These are phyloP conservation scores for Pammene aurita DNA, from an alignment of 2,888 invertebrate genomes.

Conservation along the genomic window DNA sequence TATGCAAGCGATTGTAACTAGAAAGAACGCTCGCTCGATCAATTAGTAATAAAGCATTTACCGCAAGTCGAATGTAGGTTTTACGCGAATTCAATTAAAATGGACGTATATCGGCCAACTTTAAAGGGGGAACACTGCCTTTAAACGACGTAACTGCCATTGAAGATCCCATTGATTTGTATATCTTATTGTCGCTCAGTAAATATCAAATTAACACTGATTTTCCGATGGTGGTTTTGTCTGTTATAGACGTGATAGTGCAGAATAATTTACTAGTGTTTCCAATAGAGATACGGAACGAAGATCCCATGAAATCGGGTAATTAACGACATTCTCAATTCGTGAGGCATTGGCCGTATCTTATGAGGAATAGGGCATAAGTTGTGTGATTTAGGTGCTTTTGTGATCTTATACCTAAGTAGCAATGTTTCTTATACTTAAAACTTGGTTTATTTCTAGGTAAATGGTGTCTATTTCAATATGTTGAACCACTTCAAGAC, in stretches of 20 bases:
- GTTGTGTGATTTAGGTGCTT: not conserved
- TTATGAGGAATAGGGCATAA: slow-evolving; percentile 4
- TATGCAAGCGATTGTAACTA: not conserved
- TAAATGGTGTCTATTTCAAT: no score
- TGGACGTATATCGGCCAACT: slow-evolving; percentile 50
- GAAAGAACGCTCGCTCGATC: slow-evolving; percentile 49
- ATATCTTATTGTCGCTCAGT: no score
- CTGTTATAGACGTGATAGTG: slow-evolving; percentile 1
- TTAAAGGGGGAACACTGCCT: slow-evolving; percentile 45
- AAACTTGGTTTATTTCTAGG: not conserved
- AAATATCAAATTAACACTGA: no score
- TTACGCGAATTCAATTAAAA: slow-evolving; percentile 65
- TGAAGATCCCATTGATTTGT: no score
- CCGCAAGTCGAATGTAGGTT: slow-evolving; percentile 56
- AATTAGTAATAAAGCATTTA: slow-evolving; percentile 64
- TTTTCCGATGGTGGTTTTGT: no score
- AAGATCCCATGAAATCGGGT: slow-evolving; percentile 11
- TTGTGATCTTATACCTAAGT: not conserved
- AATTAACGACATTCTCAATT: not conserved
- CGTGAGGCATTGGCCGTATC: slow-evolving; percentile 7
- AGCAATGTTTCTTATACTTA: not conserved
- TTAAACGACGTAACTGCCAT: no score
- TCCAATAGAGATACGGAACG: slow-evolving; percentile 48
- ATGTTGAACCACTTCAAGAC: no score
- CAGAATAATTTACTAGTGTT: slow-evolving; percentile 54